Percentiles rank a stretch among this genome's conserved stretches.
Evolutionary conservation across 1,140 invertebrate species (phyloP).

Genomic region (Drosophila quadrilineata): DNA sequence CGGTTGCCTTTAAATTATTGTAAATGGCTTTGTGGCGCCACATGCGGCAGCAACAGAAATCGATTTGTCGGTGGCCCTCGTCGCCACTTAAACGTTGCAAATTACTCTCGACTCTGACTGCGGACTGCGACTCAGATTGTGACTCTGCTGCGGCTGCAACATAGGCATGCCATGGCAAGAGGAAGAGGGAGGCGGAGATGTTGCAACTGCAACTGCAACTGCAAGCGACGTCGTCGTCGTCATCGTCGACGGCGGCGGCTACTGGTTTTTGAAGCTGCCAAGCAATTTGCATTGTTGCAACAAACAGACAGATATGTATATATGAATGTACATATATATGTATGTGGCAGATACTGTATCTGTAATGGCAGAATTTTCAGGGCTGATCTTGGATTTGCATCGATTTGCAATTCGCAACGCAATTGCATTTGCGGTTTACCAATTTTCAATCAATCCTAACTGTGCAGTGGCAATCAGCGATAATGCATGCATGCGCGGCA

Average conservation of each 20-base stretch:
- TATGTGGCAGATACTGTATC: constrained; percentile 1
- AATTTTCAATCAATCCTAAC: constrained; percentile 74
- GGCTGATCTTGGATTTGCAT: constrained; percentile 12
- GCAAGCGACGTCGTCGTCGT: neutral
- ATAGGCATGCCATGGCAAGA: neutral
- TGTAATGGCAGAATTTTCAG: neutral
- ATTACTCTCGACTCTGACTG: constrained; percentile 42
- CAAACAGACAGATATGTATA: neutral
- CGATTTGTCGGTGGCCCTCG: constrained; percentile 69
- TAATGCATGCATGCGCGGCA: neutral
- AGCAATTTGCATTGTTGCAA: constrained; percentile 69
- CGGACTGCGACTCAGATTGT: too few relatives aligned
- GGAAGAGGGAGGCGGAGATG: neutral
- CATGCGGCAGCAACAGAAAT: constrained; percentile 64
- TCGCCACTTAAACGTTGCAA: constrained; percentile 72
- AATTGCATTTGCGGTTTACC: constrained; percentile 73
- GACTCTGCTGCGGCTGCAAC: neutral
- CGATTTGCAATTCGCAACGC: constrained; percentile 72
- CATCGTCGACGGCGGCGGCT: constrained; percentile 12
- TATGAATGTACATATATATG: neutral
- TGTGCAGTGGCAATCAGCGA: constrained; percentile 52
- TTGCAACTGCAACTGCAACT: neutral
- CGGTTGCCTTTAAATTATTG: constrained; percentile 65
- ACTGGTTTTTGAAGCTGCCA: constrained; percentile 45
- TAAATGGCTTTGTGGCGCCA: constrained; percentile 71